Base-by-base conservation (phyloP, 2,797 vertebrate genomes). In the Eulemur mongoz region DNA sequence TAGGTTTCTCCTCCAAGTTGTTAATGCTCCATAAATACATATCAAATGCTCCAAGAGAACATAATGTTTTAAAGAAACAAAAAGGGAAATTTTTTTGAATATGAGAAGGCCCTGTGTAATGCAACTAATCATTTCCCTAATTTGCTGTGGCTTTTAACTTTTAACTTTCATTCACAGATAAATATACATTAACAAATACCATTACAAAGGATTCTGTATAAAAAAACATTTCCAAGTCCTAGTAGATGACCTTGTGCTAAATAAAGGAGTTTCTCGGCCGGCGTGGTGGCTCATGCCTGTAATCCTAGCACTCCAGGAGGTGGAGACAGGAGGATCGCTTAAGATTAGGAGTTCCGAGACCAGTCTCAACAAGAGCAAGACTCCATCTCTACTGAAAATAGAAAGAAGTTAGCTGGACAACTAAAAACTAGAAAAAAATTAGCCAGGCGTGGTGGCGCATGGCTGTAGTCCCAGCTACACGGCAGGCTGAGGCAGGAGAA, bases 131-230 rank as follows among this genome's bases (percentile, higher is more conserved):
- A 63, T 12, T 10, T 81, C 6, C 22, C 20, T 78, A 86, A 94
- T 89, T 65, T 89, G 12, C 63, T 91, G 4, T 7, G 15, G 22
- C 32, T 95, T 96, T 79, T 61, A 86, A 91, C 61, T 38, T 85
- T 95, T 48, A 92, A 84, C n/a, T 63, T 96, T 90, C 40, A 95
- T 69, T 73, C 69, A 87, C 61, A 93, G 38, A 90, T 76, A 95
- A 91, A 95, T 81, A 70, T 7, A 89, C 69, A 69, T 45, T 67
- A 84, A 57, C 13, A 89, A 96, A 91, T 59, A 52, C 3, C 23
- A 73, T 72, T 80, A 40, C 84, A 59, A 84, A 94, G 23, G 4
- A 83, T 89, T 89, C 50, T 87, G 43, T 81, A 93, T 82, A 52
- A 65, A 92, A 92, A 86, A 86, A 3, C 14, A 82, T 78, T 93